phyloP scores from a whole-genome alignment of 2,797 vertebrate species.

The Neostethus bicornis region DNA sequence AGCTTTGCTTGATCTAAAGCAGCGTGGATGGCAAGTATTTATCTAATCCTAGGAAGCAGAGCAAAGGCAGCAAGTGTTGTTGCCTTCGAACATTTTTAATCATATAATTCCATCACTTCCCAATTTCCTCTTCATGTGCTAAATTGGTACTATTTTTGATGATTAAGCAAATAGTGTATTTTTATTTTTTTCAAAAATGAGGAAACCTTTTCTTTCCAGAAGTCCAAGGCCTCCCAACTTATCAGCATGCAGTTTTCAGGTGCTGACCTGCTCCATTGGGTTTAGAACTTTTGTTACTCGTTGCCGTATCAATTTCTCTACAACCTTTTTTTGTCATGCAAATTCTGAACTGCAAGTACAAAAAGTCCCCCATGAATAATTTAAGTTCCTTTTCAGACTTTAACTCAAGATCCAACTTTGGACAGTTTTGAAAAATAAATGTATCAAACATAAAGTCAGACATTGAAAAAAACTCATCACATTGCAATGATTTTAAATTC shows the following conservation, averaged over 20 bases:
- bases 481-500: not conserved
- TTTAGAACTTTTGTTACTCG: not conserved
- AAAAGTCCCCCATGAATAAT: not conserved
- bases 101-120: not conserved
- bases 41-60: slow-evolving; percentile 5
- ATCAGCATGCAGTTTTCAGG: not conserved
- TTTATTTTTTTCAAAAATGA: no score
- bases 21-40: slow-evolving; percentile 1
- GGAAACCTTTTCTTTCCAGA: no score
- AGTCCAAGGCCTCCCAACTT: not conserved
- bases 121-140: not conserved
- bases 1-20: slow-evolving; percentile 29
- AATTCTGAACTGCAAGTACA: not conserved
- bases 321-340: not conserved
- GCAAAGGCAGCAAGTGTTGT: slow-evolving; percentile 2
- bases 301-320: not conserved
- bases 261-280: not conserved
- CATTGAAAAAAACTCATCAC: not conserved
- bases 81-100: slow-evolving; percentile 2
- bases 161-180: no score
- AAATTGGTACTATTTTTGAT: not conserved
- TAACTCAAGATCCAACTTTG: not conserved
- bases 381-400: not conserved
- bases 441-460: not conserved
- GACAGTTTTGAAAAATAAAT: slow-evolving; percentile 2